Conservation (phyloP, 2,113 vertebrate species). For the Mandrillus leucophaeus region DNA sequence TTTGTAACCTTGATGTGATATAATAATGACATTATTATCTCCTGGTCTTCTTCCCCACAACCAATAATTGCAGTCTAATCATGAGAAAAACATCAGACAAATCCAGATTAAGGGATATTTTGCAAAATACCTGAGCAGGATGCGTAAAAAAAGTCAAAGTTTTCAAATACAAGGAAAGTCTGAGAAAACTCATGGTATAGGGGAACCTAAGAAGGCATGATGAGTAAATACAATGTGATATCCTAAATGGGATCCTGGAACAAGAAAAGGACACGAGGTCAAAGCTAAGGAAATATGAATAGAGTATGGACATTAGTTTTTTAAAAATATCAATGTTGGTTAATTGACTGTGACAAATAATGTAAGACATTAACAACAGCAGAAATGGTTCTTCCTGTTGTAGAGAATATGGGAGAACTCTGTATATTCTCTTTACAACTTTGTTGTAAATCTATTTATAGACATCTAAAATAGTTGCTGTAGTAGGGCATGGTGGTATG, state of each 20-base stretch:
- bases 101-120: not conserved
- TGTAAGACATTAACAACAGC: not conserved
- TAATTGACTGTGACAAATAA: not conserved
- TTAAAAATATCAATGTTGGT: not conserved
- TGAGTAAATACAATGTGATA: not conserved
- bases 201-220: not conserved
- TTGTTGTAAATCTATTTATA: not conserved
- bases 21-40: not conserved
- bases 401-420: not conserved
- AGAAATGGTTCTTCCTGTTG: not conserved
- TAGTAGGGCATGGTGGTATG: not conserved
- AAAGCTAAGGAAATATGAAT: not conserved
- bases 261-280: not conserved
- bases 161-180: not conserved
- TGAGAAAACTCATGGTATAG: not conserved
- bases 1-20: not conserved
- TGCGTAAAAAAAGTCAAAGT: not conserved
- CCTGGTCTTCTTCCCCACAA: not conserved
- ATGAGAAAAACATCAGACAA: not conserved
- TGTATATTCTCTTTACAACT: not conserved
- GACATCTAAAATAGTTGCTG: not conserved
- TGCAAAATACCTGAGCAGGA: not conserved
- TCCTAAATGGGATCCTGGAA: not conserved
- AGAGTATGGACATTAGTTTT: not conserved
- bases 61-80: not conserved